Percentiles rank a stretch among this genome's conserved stretches.
Evolutionary conservation across 2,797 vertebrate species (phyloP).

Genomic region (Australoheros facetus): DNA sequence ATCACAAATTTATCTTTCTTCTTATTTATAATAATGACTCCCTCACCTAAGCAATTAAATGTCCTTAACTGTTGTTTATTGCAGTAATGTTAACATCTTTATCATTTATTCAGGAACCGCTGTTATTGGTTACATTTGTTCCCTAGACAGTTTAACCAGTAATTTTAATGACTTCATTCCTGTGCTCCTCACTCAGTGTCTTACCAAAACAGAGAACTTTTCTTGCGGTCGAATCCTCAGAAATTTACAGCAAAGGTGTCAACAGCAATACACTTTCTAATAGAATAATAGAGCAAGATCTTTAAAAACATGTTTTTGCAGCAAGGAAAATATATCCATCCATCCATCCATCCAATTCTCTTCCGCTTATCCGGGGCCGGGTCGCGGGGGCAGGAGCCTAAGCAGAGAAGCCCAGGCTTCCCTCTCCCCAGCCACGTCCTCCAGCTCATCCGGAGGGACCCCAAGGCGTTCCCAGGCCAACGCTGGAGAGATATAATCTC

Average conservation of each 20-base stretch:
- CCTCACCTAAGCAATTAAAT: slow-evolving; percentile 33
- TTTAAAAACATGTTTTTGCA: background rate
- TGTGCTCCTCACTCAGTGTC: background rate
- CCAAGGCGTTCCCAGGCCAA: too few relatives aligned
- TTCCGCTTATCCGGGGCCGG: too few relatives aligned
- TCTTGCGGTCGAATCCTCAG: background rate
- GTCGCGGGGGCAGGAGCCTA: too few relatives aligned
- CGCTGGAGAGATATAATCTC: too few relatives aligned
- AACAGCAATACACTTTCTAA: background rate
- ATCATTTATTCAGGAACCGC: slow-evolving; percentile 33
- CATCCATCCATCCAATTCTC: too few relatives aligned
- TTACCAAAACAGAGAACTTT: slow-evolving; percentile 2
- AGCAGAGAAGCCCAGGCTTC: too few relatives aligned
- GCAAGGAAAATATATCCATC: background rate
- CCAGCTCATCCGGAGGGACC: too few relatives aligned
- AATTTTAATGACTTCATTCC: slow-evolving; percentile 23
- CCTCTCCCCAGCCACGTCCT: too few relatives aligned
- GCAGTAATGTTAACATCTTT: slow-evolving; percentile 33
- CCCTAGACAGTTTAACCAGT: slow-evolving; percentile 26
- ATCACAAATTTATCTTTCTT: slow-evolving; percentile 29
- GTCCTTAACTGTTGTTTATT: slow-evolving; percentile 43
- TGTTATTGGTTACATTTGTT: slow-evolving; percentile 36
- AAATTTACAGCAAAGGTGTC: background rate
- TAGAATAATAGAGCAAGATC: background rate
- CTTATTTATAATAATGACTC: slow-evolving; percentile 36